Conservation (phyloP, 2,113 vertebrate genomes). For the Tragulus kanchil region DNA sequence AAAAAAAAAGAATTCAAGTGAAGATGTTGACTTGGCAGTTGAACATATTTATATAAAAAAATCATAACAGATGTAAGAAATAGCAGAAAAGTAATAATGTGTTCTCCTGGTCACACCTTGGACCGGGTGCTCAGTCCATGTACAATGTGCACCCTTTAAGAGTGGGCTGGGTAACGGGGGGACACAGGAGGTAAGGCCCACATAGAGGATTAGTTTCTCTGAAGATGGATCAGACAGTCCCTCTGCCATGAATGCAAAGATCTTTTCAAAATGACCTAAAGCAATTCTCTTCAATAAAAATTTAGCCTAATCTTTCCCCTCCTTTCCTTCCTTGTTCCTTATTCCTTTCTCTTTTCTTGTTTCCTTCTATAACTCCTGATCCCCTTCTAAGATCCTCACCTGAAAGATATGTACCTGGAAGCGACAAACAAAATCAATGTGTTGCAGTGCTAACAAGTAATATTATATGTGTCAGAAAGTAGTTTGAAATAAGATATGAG, state of each 20-base stretch:
- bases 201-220: not conserved
- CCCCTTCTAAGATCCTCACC: slow-evolving; percentile 10
- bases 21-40: too few species aligned
- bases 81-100: not conserved
- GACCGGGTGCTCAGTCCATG: not conserved
- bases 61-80: not conserved
- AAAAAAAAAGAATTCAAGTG: too few species aligned
- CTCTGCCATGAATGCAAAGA: not conserved
- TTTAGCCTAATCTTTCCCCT: not conserved
- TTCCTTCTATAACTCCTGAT: not conserved
- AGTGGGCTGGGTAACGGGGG: not conserved
- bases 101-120: not conserved
- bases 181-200: not conserved
- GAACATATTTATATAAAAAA: not conserved
- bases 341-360: not conserved
- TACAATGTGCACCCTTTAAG: not conserved
- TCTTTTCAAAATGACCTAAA: not conserved
- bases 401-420: slow-evolving; percentile 3
- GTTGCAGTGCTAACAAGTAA: not conserved
- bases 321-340: not conserved
- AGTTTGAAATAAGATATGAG: slow-evolving; percentile 22
- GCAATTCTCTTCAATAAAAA: not conserved
- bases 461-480: not conserved
- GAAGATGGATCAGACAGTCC: not conserved
- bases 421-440: slow-evolving; percentile 2